Conservation (phyloP, 1,140 invertebrate species). For the Brachionus sp. region DNA sequence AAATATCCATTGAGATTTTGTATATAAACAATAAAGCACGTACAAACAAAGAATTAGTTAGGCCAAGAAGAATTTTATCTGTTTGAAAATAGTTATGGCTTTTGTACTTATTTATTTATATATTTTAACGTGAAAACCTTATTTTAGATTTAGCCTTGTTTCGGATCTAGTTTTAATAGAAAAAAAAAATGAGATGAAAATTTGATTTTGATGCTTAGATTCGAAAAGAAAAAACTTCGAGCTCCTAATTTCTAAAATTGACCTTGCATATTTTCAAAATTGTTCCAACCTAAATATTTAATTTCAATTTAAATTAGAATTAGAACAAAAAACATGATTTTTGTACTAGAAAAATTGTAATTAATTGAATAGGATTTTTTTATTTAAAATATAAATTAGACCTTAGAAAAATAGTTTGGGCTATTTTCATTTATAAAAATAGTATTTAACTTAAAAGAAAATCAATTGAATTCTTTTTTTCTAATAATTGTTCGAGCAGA, state of each 20-base stretch:
- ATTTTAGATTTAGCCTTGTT: not conserved
- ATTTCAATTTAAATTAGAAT: not conserved
- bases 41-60: not conserved
- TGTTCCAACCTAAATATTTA: conserved; percentile 32
- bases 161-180: not conserved
- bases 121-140: not conserved
- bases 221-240: not conserved
- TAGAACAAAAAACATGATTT: not conserved
- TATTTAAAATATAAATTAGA: not conserved
- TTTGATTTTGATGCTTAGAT: not conserved
- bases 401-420: not conserved
- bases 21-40: not conserved
- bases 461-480: not conserved
- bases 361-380: not conserved
- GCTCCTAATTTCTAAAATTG: not conserved
- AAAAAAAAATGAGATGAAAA: not conserved
- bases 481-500: not conserved
- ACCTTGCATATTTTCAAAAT: not conserved
- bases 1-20: not conserved
- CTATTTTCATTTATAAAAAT: not conserved
- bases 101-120: not conserved
- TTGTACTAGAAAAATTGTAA: not conserved
- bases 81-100: not conserved
- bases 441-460: not conserved
- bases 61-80: conserved; percentile 1